A percentile compares a stretch with the other conserved stretches of the same genome.
These are phyloP conservation scores for Manis crassicaudata DNA, from an alignment of 2,797 vertebrate genomes.

Conservation along the genomic window DNA sequence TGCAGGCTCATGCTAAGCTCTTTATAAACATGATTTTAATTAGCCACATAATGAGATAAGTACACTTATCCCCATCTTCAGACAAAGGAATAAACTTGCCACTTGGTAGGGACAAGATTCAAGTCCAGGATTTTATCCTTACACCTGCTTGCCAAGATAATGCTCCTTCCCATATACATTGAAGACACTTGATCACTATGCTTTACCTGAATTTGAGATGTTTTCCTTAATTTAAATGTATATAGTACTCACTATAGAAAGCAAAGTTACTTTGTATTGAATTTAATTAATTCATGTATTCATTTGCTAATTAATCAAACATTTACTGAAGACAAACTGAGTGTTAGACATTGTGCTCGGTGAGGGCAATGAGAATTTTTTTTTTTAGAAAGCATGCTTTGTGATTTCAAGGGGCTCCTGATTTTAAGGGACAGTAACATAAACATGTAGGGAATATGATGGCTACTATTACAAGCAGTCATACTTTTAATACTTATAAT, in stretches of 20 bases:
- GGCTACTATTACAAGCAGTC: not conserved
- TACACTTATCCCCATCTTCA: not conserved
- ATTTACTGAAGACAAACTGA: not conserved
- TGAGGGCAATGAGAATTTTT: not conserved
- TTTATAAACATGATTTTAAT: conserved; percentile 34
- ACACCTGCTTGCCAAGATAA: not conserved
- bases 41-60: not conserved
- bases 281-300: conserved; percentile 38
- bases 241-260: conserved; percentile 14
- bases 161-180: not conserved
- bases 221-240: conserved; percentile 35
- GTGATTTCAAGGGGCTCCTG: not conserved
- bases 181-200: not conserved
- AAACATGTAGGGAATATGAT: not conserved
- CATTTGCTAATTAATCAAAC: conserved; percentile 55
- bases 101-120: not conserved
- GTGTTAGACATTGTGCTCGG: not conserved
- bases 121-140: not conserved
- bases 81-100: not conserved
- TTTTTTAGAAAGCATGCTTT: not conserved
- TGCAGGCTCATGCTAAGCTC: not conserved
- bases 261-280: conserved; percentile 15
- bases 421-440: conserved; percentile 2
- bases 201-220: conserved; percentile 14
- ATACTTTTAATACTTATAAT: not conserved